Percentiles rank a stretch among this genome's conserved stretches.
phyloP scores from a whole-genome alignment of 2,888 invertebrate genomes.

The Leistus spinibarbis region DNA sequence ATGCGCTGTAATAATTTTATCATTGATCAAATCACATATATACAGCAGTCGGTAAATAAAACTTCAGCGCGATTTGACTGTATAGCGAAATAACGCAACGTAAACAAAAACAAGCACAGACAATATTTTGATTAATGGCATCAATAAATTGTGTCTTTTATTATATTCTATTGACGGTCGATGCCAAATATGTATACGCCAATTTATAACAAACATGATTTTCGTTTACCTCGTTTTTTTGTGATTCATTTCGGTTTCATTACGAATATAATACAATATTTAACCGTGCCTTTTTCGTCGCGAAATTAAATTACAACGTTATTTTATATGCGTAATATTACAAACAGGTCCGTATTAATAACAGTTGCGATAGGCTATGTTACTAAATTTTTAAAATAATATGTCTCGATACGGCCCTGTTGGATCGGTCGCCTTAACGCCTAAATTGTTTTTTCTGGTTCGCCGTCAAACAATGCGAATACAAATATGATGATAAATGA shows the following conservation, averaged over 20 bases:
- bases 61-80: background rate
- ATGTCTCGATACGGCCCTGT: background rate
- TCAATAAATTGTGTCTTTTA: background rate
- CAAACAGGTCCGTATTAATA: background rate
- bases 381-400: background rate
- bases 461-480: conserved; percentile 19
- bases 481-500: conserved; percentile 30
- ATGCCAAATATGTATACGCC: background rate
- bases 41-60: background rate
- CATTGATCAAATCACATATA: too few relatives aligned
- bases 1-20: background rate
- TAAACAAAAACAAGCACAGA: background rate
- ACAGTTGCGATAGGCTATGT: background rate
- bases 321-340: background rate
- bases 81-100: background rate
- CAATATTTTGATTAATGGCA: background rate
- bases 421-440: conserved; percentile 2
- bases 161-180: background rate
- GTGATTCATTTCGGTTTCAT: background rate
- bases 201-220: background rate
- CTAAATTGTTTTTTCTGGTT: conserved; percentile 17
- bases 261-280: background rate
- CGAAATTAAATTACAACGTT: background rate
- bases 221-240: background rate
- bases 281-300: background rate